Evolutionary conservation across 2,888 invertebrate genomes (phyloP), one percentile per base, ranked within the genome.

Genomic region (Gerris lacustris): DNA sequence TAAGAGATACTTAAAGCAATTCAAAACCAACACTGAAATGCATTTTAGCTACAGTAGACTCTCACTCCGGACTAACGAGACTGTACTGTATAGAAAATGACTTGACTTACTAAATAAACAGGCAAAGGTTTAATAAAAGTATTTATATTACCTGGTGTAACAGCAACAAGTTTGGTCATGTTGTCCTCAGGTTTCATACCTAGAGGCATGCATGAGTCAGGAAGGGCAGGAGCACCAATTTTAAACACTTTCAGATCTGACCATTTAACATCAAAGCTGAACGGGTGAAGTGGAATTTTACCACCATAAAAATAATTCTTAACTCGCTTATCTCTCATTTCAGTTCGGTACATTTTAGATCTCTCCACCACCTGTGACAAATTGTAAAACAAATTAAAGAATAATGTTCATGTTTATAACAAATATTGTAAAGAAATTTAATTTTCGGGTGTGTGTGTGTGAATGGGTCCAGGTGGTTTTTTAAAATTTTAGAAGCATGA

Each of bases 261-360:
- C 85, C 91, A 95, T 80, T 94, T 93, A 1, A 96, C 89, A 80
- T 96, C 96, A 80, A 96, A 95, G 0, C 94, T 94, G 79, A 96
- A 95, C 0, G 96, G 96, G 82, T 94, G 95, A 73, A 94, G 85
- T 0, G 92, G 86, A 6, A 91, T 87, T 74, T 86, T 80, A 67
- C 84, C 84, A 0, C 98, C 98, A 82, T 99, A 99, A 83, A 98
- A 99, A 82, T 98, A 99, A 82, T 96, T 93, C 63, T 93, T 83
- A 6, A 96, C 90, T 68, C 92, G 84, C 69, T 86, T 84, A 81
- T 96, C 95, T 63, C 96, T 83, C 0, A 85, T 80, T 79, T 95
- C 94, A 0, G 83, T 84, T 66, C 96, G 83, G 71, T 86, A 84
- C 31, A 86, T 82, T 72, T 87, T 84, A 71, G 88, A 91, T 18